Evolutionary conservation across 2,888 invertebrate species (phyloP).

Genomic region (Lissocephala sabroskyi): DNA sequence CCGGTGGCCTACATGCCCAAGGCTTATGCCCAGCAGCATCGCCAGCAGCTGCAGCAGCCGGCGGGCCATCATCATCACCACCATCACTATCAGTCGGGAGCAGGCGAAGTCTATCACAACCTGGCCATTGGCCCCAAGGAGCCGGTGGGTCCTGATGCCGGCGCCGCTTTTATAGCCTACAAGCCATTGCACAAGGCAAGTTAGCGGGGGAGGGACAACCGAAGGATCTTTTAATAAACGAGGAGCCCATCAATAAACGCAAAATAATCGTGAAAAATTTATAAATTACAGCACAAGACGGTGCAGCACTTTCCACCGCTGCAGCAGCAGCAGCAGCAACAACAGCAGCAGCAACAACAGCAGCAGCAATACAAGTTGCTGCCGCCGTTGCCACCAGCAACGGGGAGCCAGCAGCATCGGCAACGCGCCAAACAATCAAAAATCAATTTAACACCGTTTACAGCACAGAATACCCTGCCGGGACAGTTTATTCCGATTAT

Average conservation of each 20-base stretch:
- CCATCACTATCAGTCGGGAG: conserved; percentile 51
- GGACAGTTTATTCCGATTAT: conserved; percentile 75
- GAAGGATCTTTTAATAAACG: too few relatives aligned
- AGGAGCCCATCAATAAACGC: conserved; percentile 41
- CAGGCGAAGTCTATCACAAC: conserved; percentile 63
- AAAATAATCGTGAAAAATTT: conserved; percentile 45
- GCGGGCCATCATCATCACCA: conserved; percentile 24
- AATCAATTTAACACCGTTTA: conserved; percentile 74
- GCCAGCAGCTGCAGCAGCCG: conserved; percentile 5
- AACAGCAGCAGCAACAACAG: conserved; percentile 21
- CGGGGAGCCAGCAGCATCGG: conserved; percentile 46
- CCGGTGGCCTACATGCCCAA: conserved; percentile 67
- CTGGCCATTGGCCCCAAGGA: conserved; percentile 32
- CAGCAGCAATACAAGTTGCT: conserved; percentile 42
- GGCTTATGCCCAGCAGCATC: conserved; percentile 14
- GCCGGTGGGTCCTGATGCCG: conserved; percentile 19
- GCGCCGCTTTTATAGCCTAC: conserved; percentile 50
- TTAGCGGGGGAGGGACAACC: too few relatives aligned
- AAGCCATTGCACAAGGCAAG: conserved; percentile 59
- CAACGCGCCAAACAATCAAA: conserved; percentile 68
- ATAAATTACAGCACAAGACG: conserved; percentile 62
- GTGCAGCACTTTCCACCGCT: conserved; percentile 67
- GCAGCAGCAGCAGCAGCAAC: conserved; percentile 29
- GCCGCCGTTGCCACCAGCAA: conserved; percentile 29
- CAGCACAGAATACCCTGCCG: conserved; percentile 74